These are phyloP conservation scores for Neoniphon sammara DNA, from an alignment of 2,797 vertebrate genomes.

Conservation along the genomic window DNA sequence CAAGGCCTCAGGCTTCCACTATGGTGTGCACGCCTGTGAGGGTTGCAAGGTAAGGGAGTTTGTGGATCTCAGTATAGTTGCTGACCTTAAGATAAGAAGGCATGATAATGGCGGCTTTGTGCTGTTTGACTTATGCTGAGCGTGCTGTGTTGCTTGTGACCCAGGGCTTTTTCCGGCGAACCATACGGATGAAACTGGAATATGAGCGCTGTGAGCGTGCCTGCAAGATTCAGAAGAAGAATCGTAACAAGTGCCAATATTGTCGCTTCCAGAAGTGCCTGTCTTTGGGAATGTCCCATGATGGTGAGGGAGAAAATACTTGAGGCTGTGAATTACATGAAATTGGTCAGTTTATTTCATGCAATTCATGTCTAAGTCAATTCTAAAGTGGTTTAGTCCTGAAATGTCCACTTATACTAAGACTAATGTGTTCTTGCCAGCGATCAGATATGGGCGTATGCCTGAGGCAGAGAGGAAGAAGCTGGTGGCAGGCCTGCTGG, in stretches of 20 bases:
- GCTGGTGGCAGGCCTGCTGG: slow-evolving; percentile 92
- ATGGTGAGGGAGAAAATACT: slow-evolving; percentile 85
- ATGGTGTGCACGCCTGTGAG: slow-evolving; percentile 97
- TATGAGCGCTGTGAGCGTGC: slow-evolving; percentile 94
- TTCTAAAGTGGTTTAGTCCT: background rate
- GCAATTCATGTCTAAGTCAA: background rate
- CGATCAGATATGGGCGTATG: slow-evolving; percentile 98
- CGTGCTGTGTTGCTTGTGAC: background rate
- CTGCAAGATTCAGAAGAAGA: slow-evolving; percentile 99
- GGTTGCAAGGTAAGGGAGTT: slow-evolving; percentile 92
- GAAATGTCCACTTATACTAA: slow-evolving; percentile 26
- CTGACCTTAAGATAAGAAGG: background rate
- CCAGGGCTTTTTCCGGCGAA: slow-evolving; percentile 98
- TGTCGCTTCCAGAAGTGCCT: slow-evolving; percentile 99
- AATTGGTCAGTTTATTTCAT: background rate
- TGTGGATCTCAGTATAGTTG: slow-evolving; percentile 1
- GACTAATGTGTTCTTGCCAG: slow-evolving; percentile 71
- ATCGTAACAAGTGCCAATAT: slow-evolving; percentile 99
- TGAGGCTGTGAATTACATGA: background rate
- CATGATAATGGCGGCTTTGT: background rate
- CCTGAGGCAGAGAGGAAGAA: slow-evolving; percentile 98
- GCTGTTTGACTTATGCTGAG: background rate
- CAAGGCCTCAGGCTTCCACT: slow-evolving; percentile 98
- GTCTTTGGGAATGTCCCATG: slow-evolving; percentile 97
- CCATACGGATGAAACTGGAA: slow-evolving; percentile 97